phyloP scores from a whole-genome alignment of 2,113 vertebrate species.

The Canis aureus region DNA sequence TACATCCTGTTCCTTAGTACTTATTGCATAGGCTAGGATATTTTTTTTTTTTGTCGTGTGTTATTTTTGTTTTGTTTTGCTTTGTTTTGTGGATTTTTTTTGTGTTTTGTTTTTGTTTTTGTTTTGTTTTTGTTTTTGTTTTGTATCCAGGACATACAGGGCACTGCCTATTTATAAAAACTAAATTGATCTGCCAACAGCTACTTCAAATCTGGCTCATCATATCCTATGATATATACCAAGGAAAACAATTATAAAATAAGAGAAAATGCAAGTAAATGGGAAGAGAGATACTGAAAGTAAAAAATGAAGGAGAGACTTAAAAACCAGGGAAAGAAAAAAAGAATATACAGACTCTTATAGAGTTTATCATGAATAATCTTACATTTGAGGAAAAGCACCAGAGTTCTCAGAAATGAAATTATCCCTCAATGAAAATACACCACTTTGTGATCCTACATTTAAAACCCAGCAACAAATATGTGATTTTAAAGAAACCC shows the following conservation, averaged over 20 bases:
- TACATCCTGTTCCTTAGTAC: background rate
- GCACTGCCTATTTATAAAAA: background rate
- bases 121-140: background rate
- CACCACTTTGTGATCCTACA: background rate
- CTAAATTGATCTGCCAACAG: background rate
- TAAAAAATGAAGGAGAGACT: background rate
- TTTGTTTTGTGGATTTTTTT: background rate
- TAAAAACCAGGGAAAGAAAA: background rate
- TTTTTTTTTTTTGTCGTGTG: background rate
- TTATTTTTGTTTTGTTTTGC: background rate
- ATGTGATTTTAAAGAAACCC: background rate
- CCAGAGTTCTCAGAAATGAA: background rate
- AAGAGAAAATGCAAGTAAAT: background rate
- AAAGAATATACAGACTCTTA: background rate
- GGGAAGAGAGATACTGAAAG: background rate
- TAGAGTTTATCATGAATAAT: background rate
- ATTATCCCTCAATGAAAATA: background rate
- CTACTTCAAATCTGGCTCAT: background rate
- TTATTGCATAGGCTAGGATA: background rate
- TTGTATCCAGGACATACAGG: background rate
- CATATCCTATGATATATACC: background rate
- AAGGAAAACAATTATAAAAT: background rate
- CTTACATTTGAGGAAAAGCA: background rate
- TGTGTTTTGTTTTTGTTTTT: background rate
- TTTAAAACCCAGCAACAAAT: background rate